Base-by-base conservation (phyloP, 2,113 vertebrate genomes). In the Ctenodactylus gundi region DNA sequence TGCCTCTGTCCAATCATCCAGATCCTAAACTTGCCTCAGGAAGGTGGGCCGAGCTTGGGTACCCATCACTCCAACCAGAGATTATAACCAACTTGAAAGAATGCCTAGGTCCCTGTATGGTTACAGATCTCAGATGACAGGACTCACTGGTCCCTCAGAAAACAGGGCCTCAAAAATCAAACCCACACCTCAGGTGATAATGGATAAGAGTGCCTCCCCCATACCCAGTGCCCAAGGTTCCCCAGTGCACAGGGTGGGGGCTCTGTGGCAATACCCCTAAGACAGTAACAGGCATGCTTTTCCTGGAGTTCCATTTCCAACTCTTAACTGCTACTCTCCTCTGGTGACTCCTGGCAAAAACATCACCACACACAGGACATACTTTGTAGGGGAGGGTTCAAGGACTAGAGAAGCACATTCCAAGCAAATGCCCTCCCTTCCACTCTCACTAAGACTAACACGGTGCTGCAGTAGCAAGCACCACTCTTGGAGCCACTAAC, bases 161-260 rank as follows among this genome's bases (percentile, higher is more conserved):
- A 82, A 90, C 6, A 21, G 14, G 29, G 23, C 34, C 46, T 82
- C 83, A 55, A 78, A n/a, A 85, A 57, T 57, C 73, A 93, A 68
- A 36, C 31, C 31, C 29, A 51, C 29, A 20, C 57, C 31, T 39
- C n/a, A 39, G 7, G 21, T 27, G 44, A 27, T 57, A 75, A 9
- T 3, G 17, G 70, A 62, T 41, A 3, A 39, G 65, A 10, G 27
- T 39, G 70, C 29, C 27, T 62, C 44, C 25, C 53, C 41, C 23
- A 31, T 18, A 1, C 1, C 25, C 18, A 9, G 14, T 17, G 17
- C 36, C 18, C 7, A 7, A 1, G 4, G 8, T 51, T 21, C 23
- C 80, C 36, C 21, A 49, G 44, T 3, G 21, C 80, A 70, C 20
- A 1, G 9, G 20, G 4, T 1, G 55, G 17, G 78, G 75, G 21